phyloP scores from a whole-genome alignment of 2,797 vertebrate genomes.

The Triplophysa yarkandensis region DNA sequence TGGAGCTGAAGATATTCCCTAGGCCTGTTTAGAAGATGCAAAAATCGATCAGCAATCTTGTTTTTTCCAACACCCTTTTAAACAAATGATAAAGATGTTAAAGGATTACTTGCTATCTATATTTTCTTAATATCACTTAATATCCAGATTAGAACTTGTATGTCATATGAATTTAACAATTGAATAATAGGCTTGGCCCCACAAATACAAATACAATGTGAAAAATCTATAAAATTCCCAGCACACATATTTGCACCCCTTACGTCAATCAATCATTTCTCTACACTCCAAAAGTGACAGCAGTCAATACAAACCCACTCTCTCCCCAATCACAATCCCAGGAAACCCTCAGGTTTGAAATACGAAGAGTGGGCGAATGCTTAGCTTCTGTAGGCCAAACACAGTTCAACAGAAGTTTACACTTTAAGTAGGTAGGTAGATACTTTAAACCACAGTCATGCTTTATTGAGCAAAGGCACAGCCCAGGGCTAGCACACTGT shows the following conservation, averaged over 20 bases:
- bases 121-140: too few relatives aligned
- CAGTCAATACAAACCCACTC: constrained; percentile 29
- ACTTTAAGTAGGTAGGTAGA: constrained; percentile 22
- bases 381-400: constrained; percentile 10
- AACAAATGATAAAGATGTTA: constrained; percentile 39
- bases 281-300: constrained; percentile 40
- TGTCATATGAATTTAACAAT: too few relatives aligned
- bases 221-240: too few relatives aligned
- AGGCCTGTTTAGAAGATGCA: constrained; percentile 93
- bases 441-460: constrained; percentile 25
- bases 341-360: constrained; percentile 26
- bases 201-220: too few relatives aligned
- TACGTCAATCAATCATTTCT: constrained; percentile 15
- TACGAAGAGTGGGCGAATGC: constrained; percentile 40
- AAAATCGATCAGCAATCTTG: constrained; percentile 94
- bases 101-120: too few relatives aligned
- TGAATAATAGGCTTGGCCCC: too few relatives aligned
- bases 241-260: too few relatives aligned
- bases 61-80: constrained; percentile 97
- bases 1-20: constrained; percentile 97
- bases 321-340: constrained; percentile 25
- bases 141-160: too few relatives aligned
- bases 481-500: constrained; percentile 6
- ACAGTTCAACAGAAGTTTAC: not conserved
- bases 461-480: constrained; percentile 5